Evolutionary conservation across 2,888 invertebrate species (phyloP), one percentile per base, ranked within the genome.

Genomic region (Chloromyia formosa): DNA sequence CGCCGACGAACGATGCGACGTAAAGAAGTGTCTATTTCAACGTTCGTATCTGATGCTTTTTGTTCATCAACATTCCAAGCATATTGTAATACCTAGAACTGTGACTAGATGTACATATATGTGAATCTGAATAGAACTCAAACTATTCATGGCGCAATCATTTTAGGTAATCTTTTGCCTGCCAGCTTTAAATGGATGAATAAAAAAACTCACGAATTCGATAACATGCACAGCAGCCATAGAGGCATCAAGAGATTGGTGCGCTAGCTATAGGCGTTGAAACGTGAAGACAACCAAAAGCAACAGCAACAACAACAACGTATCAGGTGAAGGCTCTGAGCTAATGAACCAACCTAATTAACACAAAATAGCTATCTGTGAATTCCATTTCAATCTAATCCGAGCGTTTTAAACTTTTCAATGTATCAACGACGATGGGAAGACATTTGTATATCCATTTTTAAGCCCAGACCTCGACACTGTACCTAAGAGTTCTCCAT

Each of bases 341-440:
- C 45, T 66, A 66, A 66, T 66, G 45, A 66, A 42, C 54, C 69
- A 71, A 56, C 58, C 40, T 71, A 71, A 71, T 71, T 71, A 71
- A 71, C 58, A 71, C 71, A 58, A 71, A 56, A 71, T 71, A 71
- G 56, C 40, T 71, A 71, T 71, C 71, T 40, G 56, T 71, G 40
- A 42, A 71, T 71, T 71, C 71, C 71, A 56, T 56, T 71, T 58
- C 56, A 56, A 71, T 71, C 71, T 71, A 71, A 58, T 71, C 71
- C 71, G 20, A 56, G 35, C 27, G 49, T 22, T 71, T 71, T 12
- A 40, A 40, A 58, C 56, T 56, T 56, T 9, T 66, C 56, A 35
- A 1, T n/a, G 49, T 12, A 49, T 49, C 10, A 12, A 49, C 12
- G 16, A 35, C 27, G 27, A 35, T 35, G 27, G 27, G 27, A 35